phyloP scores from a whole-genome alignment of 2,113 vertebrate genomes.

The Rattus rattus region DNA sequence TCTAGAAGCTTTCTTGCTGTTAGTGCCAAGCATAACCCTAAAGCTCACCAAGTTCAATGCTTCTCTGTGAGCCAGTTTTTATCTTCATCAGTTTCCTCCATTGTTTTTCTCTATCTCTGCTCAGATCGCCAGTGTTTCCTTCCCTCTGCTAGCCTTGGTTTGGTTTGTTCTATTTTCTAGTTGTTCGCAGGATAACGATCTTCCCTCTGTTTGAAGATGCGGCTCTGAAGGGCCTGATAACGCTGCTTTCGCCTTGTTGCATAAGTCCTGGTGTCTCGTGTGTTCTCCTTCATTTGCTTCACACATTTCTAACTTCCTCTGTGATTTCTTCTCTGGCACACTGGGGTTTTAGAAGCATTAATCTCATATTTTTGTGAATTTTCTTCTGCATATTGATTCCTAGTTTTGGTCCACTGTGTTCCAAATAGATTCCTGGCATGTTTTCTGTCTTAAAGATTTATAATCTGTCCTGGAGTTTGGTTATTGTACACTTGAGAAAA shows the following conservation, averaged over 20 bases:
- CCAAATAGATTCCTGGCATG: neutral
- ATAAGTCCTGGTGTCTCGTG: neutral
- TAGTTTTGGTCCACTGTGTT: conserved; percentile 17
- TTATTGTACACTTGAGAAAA: neutral
- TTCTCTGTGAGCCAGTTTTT: conserved; percentile 21
- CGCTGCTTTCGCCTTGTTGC: neutral
- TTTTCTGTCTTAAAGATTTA: neutral
- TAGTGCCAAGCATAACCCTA: neutral
- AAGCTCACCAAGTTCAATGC: neutral
- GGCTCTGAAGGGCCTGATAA: neutral
- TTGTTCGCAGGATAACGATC: conserved; percentile 17
- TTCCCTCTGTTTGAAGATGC: neutral
- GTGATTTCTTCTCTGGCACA: conserved; percentile 3
- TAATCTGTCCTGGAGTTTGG: neutral
- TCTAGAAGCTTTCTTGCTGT: neutral
- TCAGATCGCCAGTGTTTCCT: conserved; percentile 51
- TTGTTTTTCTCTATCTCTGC: conserved; percentile 43
- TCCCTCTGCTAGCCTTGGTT: conserved; percentile 14
- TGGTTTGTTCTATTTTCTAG: conserved; percentile 16
- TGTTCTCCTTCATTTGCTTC: neutral
- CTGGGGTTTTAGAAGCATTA: neutral
- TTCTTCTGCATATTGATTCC: neutral
- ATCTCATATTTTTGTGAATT: neutral
- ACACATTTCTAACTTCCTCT: neutral
- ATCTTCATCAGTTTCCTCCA: neutral